Evolutionary conservation across 2,113 vertebrate genomes (phyloP).

Genomic region (Amphiprion ocellaris): DNA sequence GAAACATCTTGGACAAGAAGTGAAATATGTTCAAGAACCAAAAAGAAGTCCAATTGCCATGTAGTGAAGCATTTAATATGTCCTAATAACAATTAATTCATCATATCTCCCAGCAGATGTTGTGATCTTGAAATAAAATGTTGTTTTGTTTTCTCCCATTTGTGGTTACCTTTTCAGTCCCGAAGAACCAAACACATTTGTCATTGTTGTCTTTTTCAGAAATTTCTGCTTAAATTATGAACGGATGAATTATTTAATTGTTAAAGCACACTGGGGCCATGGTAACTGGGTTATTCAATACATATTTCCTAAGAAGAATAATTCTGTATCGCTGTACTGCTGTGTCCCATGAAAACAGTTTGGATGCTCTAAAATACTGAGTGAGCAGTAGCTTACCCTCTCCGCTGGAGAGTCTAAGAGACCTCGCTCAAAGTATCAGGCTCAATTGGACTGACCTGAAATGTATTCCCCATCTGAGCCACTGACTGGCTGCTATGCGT

Average conservation of each 20-base stretch:
- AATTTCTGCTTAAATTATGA: background rate
- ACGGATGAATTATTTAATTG: background rate
- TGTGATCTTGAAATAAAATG: too few relatives aligned
- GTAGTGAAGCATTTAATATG: too few relatives aligned
- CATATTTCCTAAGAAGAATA: background rate
- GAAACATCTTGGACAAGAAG: too few relatives aligned
- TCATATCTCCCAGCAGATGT: too few relatives aligned
- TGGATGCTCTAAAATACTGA: background rate
- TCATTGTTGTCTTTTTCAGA: too few relatives aligned
- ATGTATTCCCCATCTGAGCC: constrained; percentile 70
- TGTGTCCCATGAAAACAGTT: background rate
- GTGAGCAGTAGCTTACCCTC: constrained; percentile 12
- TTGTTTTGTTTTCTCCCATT: too few relatives aligned
- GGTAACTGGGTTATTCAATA: constrained; percentile 14
- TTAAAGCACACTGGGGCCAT: background rate
- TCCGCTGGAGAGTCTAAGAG: constrained; percentile 37
- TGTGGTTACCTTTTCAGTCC: too few relatives aligned
- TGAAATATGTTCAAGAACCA: too few relatives aligned
- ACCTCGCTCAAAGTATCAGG: constrained; percentile 45
- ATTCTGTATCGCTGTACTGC: background rate
- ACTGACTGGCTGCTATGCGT: constrained; percentile 46
- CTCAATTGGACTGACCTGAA: constrained; percentile 79
- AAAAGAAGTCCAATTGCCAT: too few relatives aligned
- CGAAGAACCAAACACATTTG: too few relatives aligned
- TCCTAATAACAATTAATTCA: too few relatives aligned